Percentiles rank a stretch among this genome's conserved stretches.
phyloP scores from a whole-genome alignment of 2,888 invertebrate species.

The Helobdella robusta region DNA sequence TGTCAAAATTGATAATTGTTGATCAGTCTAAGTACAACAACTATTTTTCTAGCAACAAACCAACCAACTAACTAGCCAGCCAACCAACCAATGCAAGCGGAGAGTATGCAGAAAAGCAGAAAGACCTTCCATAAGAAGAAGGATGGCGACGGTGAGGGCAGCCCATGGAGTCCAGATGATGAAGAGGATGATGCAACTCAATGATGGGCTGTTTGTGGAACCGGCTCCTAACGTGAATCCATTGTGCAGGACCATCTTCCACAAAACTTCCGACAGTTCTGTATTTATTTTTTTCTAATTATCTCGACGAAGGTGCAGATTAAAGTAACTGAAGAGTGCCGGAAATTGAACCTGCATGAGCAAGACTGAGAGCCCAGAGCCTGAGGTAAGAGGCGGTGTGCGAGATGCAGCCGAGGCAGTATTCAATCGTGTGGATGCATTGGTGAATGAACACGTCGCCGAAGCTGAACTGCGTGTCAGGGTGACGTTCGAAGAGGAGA shows the following conservation, averaged over 20 bases:
- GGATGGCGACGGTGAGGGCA: conserved; percentile 78
- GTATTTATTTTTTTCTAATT: conserved; percentile 34
- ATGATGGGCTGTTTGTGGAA: conserved; percentile 56
- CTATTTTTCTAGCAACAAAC: too few relatives aligned
- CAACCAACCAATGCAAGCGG: conserved; percentile 81
- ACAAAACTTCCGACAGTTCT: conserved; percentile 82
- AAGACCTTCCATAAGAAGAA: conserved; percentile 96
- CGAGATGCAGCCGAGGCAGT: conserved; percentile 90
- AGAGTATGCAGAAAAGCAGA: conserved; percentile 98
- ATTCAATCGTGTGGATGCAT: conserved; percentile 96
- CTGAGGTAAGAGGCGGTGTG: conserved; percentile 98
- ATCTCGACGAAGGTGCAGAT: background rate
- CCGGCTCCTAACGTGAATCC: conserved; percentile 61
- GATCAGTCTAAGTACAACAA: too few relatives aligned
- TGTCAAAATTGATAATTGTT: too few relatives aligned
- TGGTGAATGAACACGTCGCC: conserved; percentile 82
- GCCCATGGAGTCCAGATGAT: conserved; percentile 85
- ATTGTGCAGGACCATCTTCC: conserved; percentile 64
- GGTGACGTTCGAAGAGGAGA: background rate
- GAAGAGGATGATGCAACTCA: conserved; percentile 61
- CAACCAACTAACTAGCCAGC: too few relatives aligned
- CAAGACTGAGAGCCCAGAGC: conserved; percentile 92
- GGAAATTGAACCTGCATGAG: conserved; percentile 72
- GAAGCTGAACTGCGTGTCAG: conserved; percentile 59
- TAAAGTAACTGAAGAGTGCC: background rate